Percentiles rank a stretch among this genome's conserved stretches.
Evolutionary conservation across 2,888 invertebrate genomes (phyloP).

Genomic region (Entomobrya proxima): DNA sequence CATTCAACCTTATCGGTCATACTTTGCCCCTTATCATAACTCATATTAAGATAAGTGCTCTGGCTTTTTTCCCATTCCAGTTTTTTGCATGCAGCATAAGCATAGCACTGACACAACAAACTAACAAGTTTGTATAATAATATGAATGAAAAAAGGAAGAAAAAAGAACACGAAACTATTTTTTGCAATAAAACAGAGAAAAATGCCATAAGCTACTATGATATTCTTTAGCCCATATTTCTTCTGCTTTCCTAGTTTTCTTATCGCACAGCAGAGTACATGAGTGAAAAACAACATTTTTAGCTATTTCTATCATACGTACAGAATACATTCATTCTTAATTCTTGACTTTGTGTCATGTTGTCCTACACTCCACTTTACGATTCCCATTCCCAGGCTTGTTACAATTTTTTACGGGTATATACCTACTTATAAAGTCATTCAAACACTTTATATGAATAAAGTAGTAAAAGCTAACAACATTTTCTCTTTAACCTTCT

Average conservation of each 20-base stretch:
- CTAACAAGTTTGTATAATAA: neutral
- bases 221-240: neutral
- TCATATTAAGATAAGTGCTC: slow-evolving; percentile 57
- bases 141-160: neutral
- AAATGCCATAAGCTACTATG: neutral
- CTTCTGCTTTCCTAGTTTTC: neutral
- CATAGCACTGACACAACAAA: neutral
- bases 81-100: slow-evolving; percentile 23
- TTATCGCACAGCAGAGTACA: neutral
- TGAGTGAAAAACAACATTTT: slow-evolving; percentile 7
- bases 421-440: neutral
- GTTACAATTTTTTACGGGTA: neutral
- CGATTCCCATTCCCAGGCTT: slow-evolving; percentile 38
- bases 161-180: neutral
- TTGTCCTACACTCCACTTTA: neutral
- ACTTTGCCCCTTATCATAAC: slow-evolving; percentile 52
- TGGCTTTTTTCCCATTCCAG: slow-evolving; percentile 61
- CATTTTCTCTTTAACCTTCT: neutral
- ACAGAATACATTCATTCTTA: neutral
- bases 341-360: neutral
- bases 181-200: neutral
- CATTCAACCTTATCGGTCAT: slow-evolving; percentile 57
- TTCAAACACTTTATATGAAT: neutral
- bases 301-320: neutral
- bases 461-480: neutral